These are phyloP conservation scores for Champsocephalus gunnari DNA, from an alignment of 2,797 vertebrate genomes.

Conservation along the genomic window DNA sequence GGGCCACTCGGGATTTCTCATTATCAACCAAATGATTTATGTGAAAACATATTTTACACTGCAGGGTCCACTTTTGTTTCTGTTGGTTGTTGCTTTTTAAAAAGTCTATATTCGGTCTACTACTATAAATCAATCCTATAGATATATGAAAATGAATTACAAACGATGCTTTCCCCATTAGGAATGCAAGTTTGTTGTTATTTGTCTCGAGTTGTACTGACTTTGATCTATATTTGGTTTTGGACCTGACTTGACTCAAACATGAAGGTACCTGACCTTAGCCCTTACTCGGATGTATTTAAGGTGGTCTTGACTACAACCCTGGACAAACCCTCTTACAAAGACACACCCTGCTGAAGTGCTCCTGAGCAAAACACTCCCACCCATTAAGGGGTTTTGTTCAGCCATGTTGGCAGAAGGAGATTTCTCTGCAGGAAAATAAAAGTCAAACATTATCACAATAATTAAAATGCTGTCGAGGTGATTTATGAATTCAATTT, in stretches of 20 bases:
- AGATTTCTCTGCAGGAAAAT: constrained; percentile 2
- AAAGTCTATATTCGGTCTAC: neutral
- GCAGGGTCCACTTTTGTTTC: neutral
- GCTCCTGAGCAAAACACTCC: neutral
- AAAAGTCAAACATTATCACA: neutral
- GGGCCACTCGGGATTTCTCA: neutral
- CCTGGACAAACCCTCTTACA: neutral
- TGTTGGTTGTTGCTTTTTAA: neutral
- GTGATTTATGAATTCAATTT: neutral
- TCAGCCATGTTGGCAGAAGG: neutral
- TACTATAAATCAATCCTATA: neutral
- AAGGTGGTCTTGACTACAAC: constrained; percentile 6
- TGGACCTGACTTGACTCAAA: constrained; percentile 3
- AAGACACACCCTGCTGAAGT: neutral
- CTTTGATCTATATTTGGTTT: neutral
- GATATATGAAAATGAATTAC: neutral
- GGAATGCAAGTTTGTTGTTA: neutral
- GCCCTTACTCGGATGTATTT: neutral
- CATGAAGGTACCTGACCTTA: neutral
- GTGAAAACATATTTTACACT: neutral
- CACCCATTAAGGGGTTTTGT: neutral
- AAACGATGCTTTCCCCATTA: neutral
- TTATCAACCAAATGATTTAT: neutral
- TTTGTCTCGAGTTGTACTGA: too few species aligned
- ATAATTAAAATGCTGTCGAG: neutral